A percentile compares a stretch with the other conserved stretches of the same genome.
phyloP scores from a whole-genome alignment of 2,113 vertebrate genomes.

The Apus apus region DNA sequence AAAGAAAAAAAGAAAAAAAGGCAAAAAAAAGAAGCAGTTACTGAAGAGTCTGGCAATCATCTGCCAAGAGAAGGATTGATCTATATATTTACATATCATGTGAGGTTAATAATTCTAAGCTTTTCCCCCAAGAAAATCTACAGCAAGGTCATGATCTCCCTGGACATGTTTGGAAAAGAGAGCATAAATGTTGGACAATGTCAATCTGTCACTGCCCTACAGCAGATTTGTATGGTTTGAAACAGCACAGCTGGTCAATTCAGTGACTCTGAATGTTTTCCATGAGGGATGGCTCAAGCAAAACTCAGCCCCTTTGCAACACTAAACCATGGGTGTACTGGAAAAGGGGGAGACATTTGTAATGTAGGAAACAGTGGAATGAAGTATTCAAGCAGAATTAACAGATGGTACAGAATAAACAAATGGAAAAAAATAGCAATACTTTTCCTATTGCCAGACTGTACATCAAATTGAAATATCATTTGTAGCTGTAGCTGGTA shows the following conservation, averaged over 20 bases:
- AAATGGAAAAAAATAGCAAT: conserved; percentile 17
- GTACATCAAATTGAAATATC: neutral
- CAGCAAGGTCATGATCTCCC: neutral
- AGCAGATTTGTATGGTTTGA: neutral
- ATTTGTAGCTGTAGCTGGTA: neutral
- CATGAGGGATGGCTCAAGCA: neutral
- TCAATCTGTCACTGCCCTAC: neutral
- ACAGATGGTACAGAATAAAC: conserved; percentile 15
- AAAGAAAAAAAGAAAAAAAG: conserved; percentile 17
- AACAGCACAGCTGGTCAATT: neutral
- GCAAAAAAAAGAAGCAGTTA: too few species aligned
- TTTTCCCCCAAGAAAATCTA: neutral
- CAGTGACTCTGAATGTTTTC: neutral
- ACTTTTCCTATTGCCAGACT: neutral
- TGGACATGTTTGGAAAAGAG: neutral
- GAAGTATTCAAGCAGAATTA: neutral
- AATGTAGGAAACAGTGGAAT: neutral
- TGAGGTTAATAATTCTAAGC: neutral
- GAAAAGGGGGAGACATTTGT: neutral
- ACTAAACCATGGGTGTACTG: neutral
- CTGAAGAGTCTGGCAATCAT: neutral
- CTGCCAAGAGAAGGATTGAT: neutral
- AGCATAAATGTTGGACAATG: neutral
- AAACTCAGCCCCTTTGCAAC: neutral
- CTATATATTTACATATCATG: conserved; percentile 15